phyloP scores from a whole-genome alignment of 1,140 invertebrate genomes.

The Phymastichus coffea region DNA sequence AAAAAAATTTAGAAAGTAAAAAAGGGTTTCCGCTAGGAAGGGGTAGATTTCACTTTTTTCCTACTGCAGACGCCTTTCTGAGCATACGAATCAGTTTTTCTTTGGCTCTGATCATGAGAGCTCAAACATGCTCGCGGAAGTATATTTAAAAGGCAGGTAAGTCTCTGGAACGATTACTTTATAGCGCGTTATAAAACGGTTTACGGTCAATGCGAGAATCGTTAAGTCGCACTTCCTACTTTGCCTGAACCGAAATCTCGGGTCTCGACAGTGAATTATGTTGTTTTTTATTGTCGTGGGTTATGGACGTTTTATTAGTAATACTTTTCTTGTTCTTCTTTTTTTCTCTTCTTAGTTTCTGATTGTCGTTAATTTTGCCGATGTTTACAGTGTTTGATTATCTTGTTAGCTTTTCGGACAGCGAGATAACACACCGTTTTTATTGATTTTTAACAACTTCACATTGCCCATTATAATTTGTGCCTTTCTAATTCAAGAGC shows the following conservation, averaged over 20 bases:
- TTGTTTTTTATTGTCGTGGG: constrained; percentile 6
- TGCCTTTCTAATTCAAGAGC: no score
- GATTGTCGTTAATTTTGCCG: no score
- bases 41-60: constrained; percentile 44
- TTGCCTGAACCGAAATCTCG: constrained; percentile 13
- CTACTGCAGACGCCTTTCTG: not conserved
- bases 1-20: constrained; percentile 46
- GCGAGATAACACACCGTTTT: no score
- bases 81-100: constrained; percentile 38
- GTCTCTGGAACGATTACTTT: constrained; percentile 42
- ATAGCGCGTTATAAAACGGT: constrained; percentile 42
- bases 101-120: constrained; percentile 28
- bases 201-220: constrained; percentile 42
- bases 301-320: constrained; percentile 8
- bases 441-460: no score
- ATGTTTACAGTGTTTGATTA: no score
- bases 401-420: no score
- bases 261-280: constrained; percentile 17
- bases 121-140: constrained; percentile 22
- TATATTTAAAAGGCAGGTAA: constrained; percentile 35
- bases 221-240: constrained; percentile 23
- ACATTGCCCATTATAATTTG: no score
- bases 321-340: not conserved
- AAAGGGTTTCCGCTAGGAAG: constrained; percentile 42
- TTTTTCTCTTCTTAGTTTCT: no score